Evolutionary conservation across 2,888 invertebrate species (phyloP), one percentile per base, ranked within the genome.

Genomic region (Eupithecia vulgata): DNA sequence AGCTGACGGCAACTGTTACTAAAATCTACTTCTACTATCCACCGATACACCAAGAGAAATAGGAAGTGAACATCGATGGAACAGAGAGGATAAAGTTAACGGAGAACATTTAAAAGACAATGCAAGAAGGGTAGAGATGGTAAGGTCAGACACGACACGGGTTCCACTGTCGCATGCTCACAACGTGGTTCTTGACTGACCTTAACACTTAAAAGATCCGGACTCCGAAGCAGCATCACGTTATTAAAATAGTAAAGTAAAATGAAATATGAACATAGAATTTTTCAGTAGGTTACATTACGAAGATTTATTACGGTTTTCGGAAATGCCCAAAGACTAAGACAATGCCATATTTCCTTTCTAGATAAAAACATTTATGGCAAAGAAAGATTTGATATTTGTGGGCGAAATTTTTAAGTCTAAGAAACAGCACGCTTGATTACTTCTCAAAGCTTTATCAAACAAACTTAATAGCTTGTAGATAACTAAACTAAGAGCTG

Each of bases 151-250:
- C 84, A 86, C 88, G 68, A 90, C 86, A 83, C 81, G 82, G 85
- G 89, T 87, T n/a, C 84, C 86, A 88, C 90, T 84, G 65, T 40
- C 40, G 88, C 93, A 92, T 94, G 93, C 94, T 90, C 87, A 89
- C 85, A 78, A 70, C 76, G 78, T 79, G 84, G 85, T 83, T 78
- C 77, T 85, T 85, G 88, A 94, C 94, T 94, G 94, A 94, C 94
- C 94, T 94, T 94, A 89, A 86, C 90, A 91, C 86, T 84, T 85
- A 90, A 91, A 90, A 89, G 87, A 89, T 93, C 94, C 92, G 87
- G 89, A 87, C 90, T 94, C 94, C 94, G 89, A 93, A 93, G 94
- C 94, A 93, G 94, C 94, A 92, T 92, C 89, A 88, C 91, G 90
- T 91, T 90, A 92, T 92, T 90, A 93, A 87, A 92, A 87, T 87